These are phyloP conservation scores for Corydoras maculifer DNA, from an alignment of 2,113 vertebrate species.

Conservation along the genomic window DNA sequence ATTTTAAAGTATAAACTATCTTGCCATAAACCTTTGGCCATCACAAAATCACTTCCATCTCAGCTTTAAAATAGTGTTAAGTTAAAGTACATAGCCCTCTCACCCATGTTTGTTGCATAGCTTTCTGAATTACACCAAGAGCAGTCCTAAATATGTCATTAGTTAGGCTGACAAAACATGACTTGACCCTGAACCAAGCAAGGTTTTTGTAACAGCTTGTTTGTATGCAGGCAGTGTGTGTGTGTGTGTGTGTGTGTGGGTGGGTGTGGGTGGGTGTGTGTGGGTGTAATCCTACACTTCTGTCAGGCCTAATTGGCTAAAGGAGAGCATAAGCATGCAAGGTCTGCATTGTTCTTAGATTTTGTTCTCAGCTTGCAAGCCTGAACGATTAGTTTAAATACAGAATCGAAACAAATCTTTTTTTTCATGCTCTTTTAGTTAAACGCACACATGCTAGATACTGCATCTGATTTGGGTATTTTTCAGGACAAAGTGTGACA, in stretches of 20 bases:
- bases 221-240: conserved; percentile 8
- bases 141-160: no score
- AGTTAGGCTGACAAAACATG: no score
- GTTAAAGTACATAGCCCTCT: neutral
- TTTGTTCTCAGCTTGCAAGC: conserved; percentile 8
- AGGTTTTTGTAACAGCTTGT: neutral
- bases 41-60: no score
- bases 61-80: no score
- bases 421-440: neutral
- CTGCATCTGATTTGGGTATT: conserved; percentile 40
- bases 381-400: conserved; percentile 2
- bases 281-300: neutral
- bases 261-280: no score
- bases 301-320: conserved; percentile 4
- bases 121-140: no score
- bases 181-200: no score
- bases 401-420: neutral
- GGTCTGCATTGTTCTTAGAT: neutral
- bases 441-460: conserved; percentile 30
- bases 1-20: no score
- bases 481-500: conserved; percentile 33
- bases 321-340: neutral
- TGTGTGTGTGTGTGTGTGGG: no score
- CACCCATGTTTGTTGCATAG: neutral
- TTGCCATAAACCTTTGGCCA: no score